phyloP scores from a whole-genome alignment of 2,888 invertebrate species.

The Trypoxylon attenuatum region DNA sequence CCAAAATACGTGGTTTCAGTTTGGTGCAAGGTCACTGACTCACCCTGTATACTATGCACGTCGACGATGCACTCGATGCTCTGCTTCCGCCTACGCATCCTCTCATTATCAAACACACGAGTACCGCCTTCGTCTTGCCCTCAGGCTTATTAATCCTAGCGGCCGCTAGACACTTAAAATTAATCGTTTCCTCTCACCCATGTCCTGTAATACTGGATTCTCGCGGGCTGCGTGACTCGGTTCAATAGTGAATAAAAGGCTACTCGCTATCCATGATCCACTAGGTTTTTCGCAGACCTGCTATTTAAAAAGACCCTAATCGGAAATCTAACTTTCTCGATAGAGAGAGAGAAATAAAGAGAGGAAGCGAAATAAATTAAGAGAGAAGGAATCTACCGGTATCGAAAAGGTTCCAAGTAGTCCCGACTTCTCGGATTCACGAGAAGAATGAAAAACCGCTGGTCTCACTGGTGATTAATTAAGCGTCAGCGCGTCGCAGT shows the following conservation, averaged over 20 bases:
- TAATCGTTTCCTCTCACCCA: not conserved
- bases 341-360: not conserved
- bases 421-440: too few relatives aligned
- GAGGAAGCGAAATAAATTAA: too few relatives aligned
- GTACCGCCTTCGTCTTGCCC: not conserved
- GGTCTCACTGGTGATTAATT: conserved; percentile 31
- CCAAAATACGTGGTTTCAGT: too few relatives aligned
- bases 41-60: not conserved
- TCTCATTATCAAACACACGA: not conserved
- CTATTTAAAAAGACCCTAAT: too few relatives aligned
- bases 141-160: not conserved
- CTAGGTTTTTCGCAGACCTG: too few relatives aligned
- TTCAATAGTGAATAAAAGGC: too few relatives aligned
- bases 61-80: not conserved
- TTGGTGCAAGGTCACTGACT: too few relatives aligned
- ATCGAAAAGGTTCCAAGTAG: too few relatives aligned
- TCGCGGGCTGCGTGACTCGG: too few relatives aligned
- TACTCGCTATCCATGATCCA: too few relatives aligned
- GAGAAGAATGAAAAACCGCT: not conserved
- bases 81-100: not conserved
- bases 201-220: not conserved
- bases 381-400: too few relatives aligned
- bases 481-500: conserved; percentile 4
- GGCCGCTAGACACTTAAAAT: not conserved
- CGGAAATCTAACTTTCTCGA: not conserved